Base-by-base conservation (phyloP, 2,888 invertebrate genomes). In the Zootermopsis nevadensis region DNA sequence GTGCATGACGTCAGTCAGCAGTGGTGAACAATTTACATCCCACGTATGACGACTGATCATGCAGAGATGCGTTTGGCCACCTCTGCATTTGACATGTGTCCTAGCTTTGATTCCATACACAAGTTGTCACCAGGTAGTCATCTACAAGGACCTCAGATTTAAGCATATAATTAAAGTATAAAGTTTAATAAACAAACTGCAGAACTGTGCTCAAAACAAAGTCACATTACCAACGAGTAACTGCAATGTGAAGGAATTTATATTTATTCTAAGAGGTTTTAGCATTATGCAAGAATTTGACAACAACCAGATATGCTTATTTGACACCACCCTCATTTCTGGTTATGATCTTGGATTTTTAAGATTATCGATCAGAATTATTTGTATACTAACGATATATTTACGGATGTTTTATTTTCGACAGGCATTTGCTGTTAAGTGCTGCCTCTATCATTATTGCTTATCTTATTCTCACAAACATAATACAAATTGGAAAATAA, bases 131-230 rank as follows among this genome's bases (percentile, higher is more conserved):
- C n/a, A 10, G 60, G 27, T 60, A 60, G 60, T 60, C 27, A 60
- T 60, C 60, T 27, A 60, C 60, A 60, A n/a, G 27, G 60, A 60
- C n/a, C 12, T n/a, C 53, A 53, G 24, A 53, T 53, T 53, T 19
- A 53, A 53, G 3, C 24, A 53, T 22, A 53, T 3, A 53, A 19
- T 53, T 6, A 53, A 53, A 19, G 15, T 53, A 24, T 53, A 24
- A 53, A 10, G 53, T 53, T 53, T 10, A 60, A 60, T 60, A 60
- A 60, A 60, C 60, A 48, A 48, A 27, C 33, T 33, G 33, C 69
- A 69, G 69, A 69, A 69, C 22, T 69, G 69, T 69, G 69, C 69
- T 69, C 69, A 69, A 69, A n/a, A 74, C 27, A n/a, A n/a, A 74
- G n/a, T 72, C 72, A 38, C n/a, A 74, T 42, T 38, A 74, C 35